Evolutionary conservation across 2,113 vertebrate genomes (phyloP).

Genomic region (Scortum barcoo): DNA sequence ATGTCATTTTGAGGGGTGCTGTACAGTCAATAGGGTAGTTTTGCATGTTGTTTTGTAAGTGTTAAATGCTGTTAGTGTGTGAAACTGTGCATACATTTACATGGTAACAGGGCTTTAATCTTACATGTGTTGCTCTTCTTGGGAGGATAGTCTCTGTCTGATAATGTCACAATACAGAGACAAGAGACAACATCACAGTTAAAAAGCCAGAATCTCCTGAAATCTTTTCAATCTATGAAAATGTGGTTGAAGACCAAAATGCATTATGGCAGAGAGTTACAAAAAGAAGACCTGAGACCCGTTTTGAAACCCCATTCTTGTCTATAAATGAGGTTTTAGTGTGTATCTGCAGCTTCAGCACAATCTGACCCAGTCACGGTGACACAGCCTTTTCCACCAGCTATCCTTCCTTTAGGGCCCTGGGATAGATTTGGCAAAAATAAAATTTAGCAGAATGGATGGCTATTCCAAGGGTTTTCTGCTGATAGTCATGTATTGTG

Average conservation of each 20-base stretch:
- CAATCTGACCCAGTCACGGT: conserved; percentile 40
- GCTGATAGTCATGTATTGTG: conserved; percentile 59
- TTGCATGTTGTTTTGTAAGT: neutral
- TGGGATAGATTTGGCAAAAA: conserved; percentile 56
- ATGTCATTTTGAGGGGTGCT: neutral
- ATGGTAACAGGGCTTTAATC: neutral
- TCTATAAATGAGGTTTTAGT: conserved; percentile 19
- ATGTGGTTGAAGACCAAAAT: neutral
- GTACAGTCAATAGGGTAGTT: neutral
- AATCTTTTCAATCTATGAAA: neutral
- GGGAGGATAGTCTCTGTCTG: too few species aligned
- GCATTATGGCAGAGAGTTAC: neutral
- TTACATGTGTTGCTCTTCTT: too few species aligned
- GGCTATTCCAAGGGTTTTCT: conserved; percentile 49
- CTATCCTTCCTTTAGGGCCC: neutral
- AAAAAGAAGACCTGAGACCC: conserved; percentile 1
- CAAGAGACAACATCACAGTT: neutral
- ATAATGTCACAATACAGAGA: neutral
- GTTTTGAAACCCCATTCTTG: conserved; percentile 12
- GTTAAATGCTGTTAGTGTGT: neutral
- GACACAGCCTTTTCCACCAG: conserved; percentile 40
- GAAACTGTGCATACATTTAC: neutral
- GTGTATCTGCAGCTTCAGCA: conserved; percentile 42
- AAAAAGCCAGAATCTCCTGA: neutral
- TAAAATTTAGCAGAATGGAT: conserved; percentile 58